Base-by-base conservation (phyloP, 2,113 vertebrate species). In the Globicephala melas region DNA sequence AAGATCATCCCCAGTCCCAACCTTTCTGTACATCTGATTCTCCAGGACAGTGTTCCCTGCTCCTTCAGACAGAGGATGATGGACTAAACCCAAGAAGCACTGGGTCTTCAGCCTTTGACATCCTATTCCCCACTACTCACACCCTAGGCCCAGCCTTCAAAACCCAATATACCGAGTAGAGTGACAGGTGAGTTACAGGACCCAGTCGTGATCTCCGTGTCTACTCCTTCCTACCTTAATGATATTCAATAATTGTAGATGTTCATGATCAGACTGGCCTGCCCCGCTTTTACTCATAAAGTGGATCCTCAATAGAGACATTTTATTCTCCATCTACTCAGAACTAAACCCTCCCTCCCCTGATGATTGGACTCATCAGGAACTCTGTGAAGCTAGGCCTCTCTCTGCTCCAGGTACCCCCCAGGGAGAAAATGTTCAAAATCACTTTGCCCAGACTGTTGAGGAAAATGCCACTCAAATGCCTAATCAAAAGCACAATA, bases 401-500 rank as follows among this genome's bases (percentile, higher is more conserved):
- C 89, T 81, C 68, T 91, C 79, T 26, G 14, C 47, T 84, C 53
- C 60, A 70, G 83, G 84, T 94, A 65, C 31, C 31, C 63, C 83
- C 3, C 0, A 80, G 71, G 84, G 89, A 92, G 63, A 97, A 96
- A 96, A 96, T 90, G 89, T 89, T 89, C 95, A 70, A 80, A 97
- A 95, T 96, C 90, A 90, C 60, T 89, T 63, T 96, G 83, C 26
- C 33, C 38, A 80, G 91, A 65, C 58, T 47, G 33, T 89, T 95
- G 86, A 97, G 83, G 53, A 95, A 97, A 95, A 96, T 79, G 38
- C 36, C 89, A 95, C 92, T 89, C 93, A 97, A 96, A 94, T 84
- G 74, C 70, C 95, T 97, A 94, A 97, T 97, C 97, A 96, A 93
- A 93, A 83, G 38, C 67, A 83, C 81, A 90, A 84, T 86, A 92